Evolutionary conservation across 37 sponge, comb jelly and placozoan species (phyloP).

Genomic region (Axinella damicornis): DNA sequence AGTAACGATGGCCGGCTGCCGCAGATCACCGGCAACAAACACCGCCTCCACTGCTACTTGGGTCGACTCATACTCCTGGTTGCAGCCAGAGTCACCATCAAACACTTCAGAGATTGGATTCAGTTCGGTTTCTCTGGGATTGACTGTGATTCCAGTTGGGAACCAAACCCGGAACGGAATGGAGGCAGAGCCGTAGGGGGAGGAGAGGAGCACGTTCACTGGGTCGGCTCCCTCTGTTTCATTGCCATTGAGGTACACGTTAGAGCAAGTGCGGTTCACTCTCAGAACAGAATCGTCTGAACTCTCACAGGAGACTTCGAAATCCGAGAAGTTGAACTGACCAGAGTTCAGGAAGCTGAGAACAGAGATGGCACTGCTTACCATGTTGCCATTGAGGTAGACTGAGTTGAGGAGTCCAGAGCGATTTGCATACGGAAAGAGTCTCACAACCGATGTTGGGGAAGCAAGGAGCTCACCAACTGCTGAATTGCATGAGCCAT

Average conservation of each 20-base stretch:
- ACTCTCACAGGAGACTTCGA: constrained; percentile 32
- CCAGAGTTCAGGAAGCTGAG: constrained; percentile 54
- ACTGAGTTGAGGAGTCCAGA: constrained; percentile 66
- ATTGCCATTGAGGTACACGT: constrained; percentile 47
- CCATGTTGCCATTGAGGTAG: constrained; percentile 34
- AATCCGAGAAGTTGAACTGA: neutral
- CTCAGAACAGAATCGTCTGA: constrained; percentile 35
- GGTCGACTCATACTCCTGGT: constrained; percentile 43
- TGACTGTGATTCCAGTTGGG: constrained; percentile 40
- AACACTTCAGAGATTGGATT: constrained; percentile 10
- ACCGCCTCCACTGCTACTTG: constrained; percentile 30
- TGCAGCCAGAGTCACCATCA: neutral
- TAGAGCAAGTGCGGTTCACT: constrained; percentile 47
- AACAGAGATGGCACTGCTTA: neutral
- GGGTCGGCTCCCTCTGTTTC: constrained; percentile 44
- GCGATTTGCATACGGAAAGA: constrained; percentile 41
- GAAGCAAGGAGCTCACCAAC: constrained; percentile 34
- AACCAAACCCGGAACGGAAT: constrained; percentile 66
- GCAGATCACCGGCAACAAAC: constrained; percentile 38
- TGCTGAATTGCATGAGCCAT: constrained; percentile 17
- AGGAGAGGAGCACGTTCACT: constrained; percentile 12
- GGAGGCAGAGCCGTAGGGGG: neutral
- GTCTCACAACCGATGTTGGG: neutral
- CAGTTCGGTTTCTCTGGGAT: constrained; percentile 4
- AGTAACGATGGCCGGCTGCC: constrained; percentile 44